phyloP scores from a whole-genome alignment of 2,797 vertebrate species.

The Hemibagrus guttatus region DNA sequence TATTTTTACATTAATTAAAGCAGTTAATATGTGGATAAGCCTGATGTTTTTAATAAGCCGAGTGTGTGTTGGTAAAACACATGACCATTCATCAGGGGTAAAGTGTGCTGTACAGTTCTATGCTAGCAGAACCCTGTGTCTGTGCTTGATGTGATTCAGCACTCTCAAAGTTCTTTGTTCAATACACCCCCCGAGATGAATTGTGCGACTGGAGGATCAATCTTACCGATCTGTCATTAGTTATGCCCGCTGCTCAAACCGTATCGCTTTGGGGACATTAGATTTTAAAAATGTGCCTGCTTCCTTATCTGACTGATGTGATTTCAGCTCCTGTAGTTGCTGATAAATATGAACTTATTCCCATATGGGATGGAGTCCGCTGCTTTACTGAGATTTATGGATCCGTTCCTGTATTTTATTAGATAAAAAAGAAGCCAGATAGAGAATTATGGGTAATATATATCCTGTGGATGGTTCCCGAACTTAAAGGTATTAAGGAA shows the following conservation, averaged over 20 bases:
- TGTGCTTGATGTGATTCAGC: not conserved
- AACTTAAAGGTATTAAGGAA: slow-evolving; percentile 27
- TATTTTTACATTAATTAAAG: not conserved
- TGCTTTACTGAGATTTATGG: slow-evolving; percentile 30
- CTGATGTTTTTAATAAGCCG: not conserved
- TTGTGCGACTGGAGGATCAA: not conserved
- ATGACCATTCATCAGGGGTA: not conserved
- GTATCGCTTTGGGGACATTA: slow-evolving; percentile 16
- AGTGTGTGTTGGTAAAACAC: not conserved
- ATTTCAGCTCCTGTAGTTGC: slow-evolving; percentile 17
- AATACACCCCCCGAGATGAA: not conserved
- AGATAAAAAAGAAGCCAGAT: not conserved
- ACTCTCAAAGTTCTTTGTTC: slow-evolving; percentile 2
- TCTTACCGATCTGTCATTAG: slow-evolving; percentile 11
- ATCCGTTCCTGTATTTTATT: slow-evolving; percentile 14
- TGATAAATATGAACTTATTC: slow-evolving; percentile 18
- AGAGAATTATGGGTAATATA: slow-evolving; percentile 23
- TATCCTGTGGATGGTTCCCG: slow-evolving; percentile 1
- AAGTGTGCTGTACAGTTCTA: not conserved
- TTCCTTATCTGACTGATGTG: slow-evolving; percentile 30
- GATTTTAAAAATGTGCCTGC: not conserved
- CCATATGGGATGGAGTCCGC: not conserved
- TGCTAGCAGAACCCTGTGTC: not conserved
- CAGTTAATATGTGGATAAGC: not conserved
- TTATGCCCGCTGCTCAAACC: not conserved